Conservation (phyloP, 2,797 vertebrate species). For the Melanotaenia nigrans region DNA sequence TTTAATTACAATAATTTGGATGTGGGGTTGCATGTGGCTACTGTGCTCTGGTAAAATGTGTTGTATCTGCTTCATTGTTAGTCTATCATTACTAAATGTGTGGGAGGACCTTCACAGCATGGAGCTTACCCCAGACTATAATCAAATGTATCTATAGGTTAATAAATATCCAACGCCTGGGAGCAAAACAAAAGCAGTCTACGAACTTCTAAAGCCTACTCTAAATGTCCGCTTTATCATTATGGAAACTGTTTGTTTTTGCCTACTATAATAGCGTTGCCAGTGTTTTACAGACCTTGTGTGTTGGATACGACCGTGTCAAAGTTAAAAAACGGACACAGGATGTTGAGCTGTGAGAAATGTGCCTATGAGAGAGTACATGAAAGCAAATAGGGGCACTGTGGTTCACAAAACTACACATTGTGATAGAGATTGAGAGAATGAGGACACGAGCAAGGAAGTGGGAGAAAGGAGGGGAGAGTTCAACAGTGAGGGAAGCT, state of each 20-base stretch:
- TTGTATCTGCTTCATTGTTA: constrained; percentile 63
- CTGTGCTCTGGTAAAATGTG: constrained; percentile 68
- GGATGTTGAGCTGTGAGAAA: constrained; percentile 69
- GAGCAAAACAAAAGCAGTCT: constrained; percentile 64
- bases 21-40: constrained; percentile 76
- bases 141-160: constrained; percentile 73
- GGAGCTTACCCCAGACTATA: constrained; percentile 69
- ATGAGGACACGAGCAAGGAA: constrained; percentile 70
- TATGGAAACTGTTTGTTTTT: constrained; percentile 63
- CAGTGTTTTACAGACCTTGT: constrained; percentile 45
- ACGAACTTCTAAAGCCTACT: constrained; percentile 44
- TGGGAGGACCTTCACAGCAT: constrained; percentile 64
- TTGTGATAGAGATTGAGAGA: constrained; percentile 69
- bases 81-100: constrained; percentile 76
- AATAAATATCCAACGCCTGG: constrained; percentile 74
- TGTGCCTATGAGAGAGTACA: constrained; percentile 45
- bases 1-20: constrained; percentile 82
- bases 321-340: constrained; percentile 66
- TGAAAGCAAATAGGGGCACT: constrained; percentile 57
- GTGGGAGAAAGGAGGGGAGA: constrained; percentile 65
- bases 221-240: constrained; percentile 65
- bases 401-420: constrained; percentile 66
- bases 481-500: constrained; percentile 65
- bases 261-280: constrained; percentile 57
- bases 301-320: constrained; percentile 50